Evolutionary conservation across 2,797 vertebrate genomes (phyloP).

Genomic region (Margarornis squamiger): DNA sequence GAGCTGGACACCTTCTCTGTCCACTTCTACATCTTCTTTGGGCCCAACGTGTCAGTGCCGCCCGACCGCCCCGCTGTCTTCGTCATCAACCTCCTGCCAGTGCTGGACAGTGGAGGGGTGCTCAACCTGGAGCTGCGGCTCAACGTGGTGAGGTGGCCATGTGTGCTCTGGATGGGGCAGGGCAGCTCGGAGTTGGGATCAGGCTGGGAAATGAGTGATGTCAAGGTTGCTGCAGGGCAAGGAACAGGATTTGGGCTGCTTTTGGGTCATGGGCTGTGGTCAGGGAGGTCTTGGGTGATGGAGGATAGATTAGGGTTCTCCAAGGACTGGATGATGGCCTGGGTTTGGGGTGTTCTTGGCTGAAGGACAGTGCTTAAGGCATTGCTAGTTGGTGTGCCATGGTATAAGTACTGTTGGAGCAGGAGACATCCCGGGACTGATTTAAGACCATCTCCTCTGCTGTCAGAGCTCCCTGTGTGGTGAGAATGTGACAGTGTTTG

Average conservation of each 20-base stretch:
- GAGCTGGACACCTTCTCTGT: slow-evolving; percentile 98
- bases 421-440: not conserved
- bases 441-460: not conserved
- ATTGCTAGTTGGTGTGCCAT: not conserved
- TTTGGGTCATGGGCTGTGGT: not conserved
- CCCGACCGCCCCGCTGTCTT: slow-evolving; percentile 91
- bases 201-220: not conserved
- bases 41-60: slow-evolving; percentile 92
- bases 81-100: slow-evolving; percentile 91
- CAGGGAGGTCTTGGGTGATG: not conserved
- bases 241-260: not conserved
- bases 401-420: not conserved
- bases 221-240: not conserved
- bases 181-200: rapidly evolving
- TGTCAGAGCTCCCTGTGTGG: slow-evolving; percentile 77
- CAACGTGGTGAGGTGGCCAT: slow-evolving; percentile 84
- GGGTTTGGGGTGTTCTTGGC: not conserved
- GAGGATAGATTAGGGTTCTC: not conserved
- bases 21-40: slow-evolving; percentile 98
- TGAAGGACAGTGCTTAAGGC: not conserved
- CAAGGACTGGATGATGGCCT: not conserved
- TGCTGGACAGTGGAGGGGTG: slow-evolving; percentile 94
- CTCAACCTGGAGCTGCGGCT: slow-evolving; percentile 96
- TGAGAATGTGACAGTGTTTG: slow-evolving; percentile 92
- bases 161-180: rapidly evolving